Evolutionary conservation across 2,888 invertebrate species (phyloP), one percentile per base, ranked within the genome.

Genomic region (Gortyna flavago): DNA sequence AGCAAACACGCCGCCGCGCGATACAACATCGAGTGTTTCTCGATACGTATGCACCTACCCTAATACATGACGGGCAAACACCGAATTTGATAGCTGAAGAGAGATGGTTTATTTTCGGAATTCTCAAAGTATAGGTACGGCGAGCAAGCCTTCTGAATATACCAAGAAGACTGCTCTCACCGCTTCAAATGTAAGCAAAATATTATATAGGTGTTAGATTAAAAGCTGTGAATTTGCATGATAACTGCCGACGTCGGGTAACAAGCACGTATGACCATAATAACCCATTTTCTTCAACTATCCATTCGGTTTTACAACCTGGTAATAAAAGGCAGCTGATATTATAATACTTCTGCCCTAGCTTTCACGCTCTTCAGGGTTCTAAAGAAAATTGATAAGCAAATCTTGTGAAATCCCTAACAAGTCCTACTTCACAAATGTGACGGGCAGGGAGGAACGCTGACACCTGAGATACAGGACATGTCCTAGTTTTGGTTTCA

Each of bases 1-100:
- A 77, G 88, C 88, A 90, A 90, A 90, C 87, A 90, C 77, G 85
- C 72, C 66, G 83, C 75, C 81, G 79, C 71, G 82, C 81, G 83
- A 81, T 79, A 85, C 83, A 81, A 79, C 83, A 83, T 85, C 85
- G 85, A 88, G 88, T 88, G 85, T 82, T 84, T 79, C 82, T 81
- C 80, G 84, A 87, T 85, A 87, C 73, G 70, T 84, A 80, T 85
- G 85, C 73, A 73, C 81, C 80, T 75, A 83, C 79, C 84, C 83
- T 84, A 88, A 84, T 77, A 79, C 75, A 80, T 72, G 82, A 73
- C 79, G 67, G n/a, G 82, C 73, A 85, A 85, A 84, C 82, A 85
- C 65, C 44, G 79, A 85, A 85, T 84, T 79, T 84, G 85, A 79
- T 78, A 81, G 78, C 59, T 75, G 51, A 71, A 64, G 54, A 72